phyloP scores from a whole-genome alignment of 2,888 invertebrate species.

The Rhogogaster chlorosoma region DNA sequence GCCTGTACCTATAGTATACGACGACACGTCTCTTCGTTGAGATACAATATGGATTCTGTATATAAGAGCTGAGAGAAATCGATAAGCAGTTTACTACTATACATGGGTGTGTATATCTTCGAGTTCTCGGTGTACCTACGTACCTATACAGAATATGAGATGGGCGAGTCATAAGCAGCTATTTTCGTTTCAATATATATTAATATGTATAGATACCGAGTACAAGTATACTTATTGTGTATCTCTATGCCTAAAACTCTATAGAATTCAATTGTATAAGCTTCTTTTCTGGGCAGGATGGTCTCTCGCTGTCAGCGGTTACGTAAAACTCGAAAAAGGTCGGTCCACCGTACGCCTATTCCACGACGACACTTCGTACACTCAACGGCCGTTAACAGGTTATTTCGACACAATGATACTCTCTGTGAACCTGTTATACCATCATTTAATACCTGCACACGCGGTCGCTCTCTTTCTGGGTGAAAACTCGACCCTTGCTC shows the following conservation, averaged over 20 bases:
- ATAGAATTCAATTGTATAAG: constrained; percentile 27
- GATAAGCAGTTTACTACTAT: not conserved
- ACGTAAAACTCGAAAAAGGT: constrained; percentile 36
- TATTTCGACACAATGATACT: constrained; percentile 34
- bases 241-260: constrained; percentile 13
- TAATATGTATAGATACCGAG: constrained; percentile 23
- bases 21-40: not conserved
- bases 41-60: not conserved
- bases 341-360: not conserved
- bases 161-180: not conserved
- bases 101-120: not conserved
- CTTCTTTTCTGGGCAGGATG: not conserved
- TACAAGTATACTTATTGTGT: not conserved
- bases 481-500: constrained; percentile 21
- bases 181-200: constrained; percentile 20
- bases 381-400: constrained; percentile 17
- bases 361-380: not conserved
- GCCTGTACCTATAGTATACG: not conserved
- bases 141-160: constrained; percentile 12
- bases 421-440: not conserved
- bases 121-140: not conserved
- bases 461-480: not conserved
- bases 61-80: constrained; percentile 22
- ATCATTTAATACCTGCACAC: not conserved
- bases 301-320: not conserved